Percentiles rank a stretch among this genome's conserved stretches.
Conservation (phyloP, 2,797 vertebrate species). For the Melanotaenia nigrans region DNA sequence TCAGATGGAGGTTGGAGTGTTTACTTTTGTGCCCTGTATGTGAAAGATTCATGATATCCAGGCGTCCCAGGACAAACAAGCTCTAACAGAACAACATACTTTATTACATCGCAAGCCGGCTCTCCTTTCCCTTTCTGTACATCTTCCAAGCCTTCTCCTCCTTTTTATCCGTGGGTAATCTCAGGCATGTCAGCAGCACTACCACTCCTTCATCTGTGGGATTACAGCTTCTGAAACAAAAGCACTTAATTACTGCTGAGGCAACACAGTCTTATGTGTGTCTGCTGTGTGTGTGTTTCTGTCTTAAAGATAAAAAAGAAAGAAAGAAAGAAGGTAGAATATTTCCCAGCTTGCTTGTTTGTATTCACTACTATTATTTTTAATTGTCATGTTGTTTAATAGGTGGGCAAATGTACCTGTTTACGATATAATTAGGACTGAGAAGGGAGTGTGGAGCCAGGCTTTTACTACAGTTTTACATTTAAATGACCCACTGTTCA, state of each 20-base stretch:
- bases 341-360: conserved; percentile 17
- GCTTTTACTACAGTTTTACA: conserved; percentile 21
- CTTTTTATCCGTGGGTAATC: conserved; percentile 64
- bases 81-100: conserved; percentile 7
- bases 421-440: conserved; percentile 15
- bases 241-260: conserved; percentile 75
- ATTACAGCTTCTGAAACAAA: conserved; percentile 75
- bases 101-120: conserved; percentile 38
- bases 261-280: conserved; percentile 47
- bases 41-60: conserved; percentile 25
- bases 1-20: conserved; percentile 33
- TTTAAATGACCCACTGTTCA: conserved; percentile 34
- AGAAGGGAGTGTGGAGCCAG: neutral
- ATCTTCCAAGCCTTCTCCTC: conserved; percentile 14
- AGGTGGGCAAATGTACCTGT: conserved; percentile 15
- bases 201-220: conserved; percentile 70
- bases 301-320: neutral
- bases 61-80: conserved; percentile 31
- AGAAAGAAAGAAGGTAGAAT: conserved; percentile 5
- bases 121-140: conserved; percentile 12
- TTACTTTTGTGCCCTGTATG: conserved; percentile 24
- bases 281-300: conserved; percentile 20
- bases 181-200: conserved; percentile 65
- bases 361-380: conserved; percentile 11
- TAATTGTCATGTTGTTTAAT: conserved; percentile 34